Percentiles rank a stretch among this genome's conserved stretches.
phyloP scores from a whole-genome alignment of 2,888 invertebrate species.

The Altica lythri region DNA sequence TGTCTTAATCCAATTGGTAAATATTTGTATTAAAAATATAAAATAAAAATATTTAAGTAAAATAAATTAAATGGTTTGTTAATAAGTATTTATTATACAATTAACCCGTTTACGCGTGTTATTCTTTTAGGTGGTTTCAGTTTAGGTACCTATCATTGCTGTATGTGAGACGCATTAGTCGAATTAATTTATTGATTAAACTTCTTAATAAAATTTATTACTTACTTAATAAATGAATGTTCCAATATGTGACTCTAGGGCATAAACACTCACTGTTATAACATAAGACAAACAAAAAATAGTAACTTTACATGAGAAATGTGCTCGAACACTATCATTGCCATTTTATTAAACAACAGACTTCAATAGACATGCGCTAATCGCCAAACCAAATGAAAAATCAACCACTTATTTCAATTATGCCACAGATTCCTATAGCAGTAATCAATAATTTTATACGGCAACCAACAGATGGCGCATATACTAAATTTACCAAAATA shows the following conservation, averaged over 20 bases:
- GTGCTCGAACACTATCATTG: conserved; percentile 37
- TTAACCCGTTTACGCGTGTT: no score
- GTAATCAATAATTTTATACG: no score
- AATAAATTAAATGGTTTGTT: no score
- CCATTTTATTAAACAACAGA: conserved; percentile 41
- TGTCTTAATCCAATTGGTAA: no score
- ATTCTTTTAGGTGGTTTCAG: conserved; percentile 19
- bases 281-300: conserved; percentile 33
- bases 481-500: no score
- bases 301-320: conserved; percentile 40
- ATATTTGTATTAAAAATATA: no score
- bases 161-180: conserved; percentile 3
- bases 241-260: conserved; percentile 30
- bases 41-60: no score
- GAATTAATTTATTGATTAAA: conserved; percentile 14
- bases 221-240: conserved; percentile 25
- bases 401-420: not conserved
- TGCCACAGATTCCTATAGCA: no score
- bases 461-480: no score
- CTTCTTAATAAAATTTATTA: not conserved
- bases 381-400: conserved; percentile 23
- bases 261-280: conserved; percentile 36
- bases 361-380: conserved; percentile 28
- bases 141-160: conserved; percentile 22
- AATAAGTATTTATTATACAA: no score